Evolutionary conservation across 2,113 vertebrate genomes (phyloP), one percentile per base, ranked within the genome.

Genomic region (Phyllostomus hastatus): DNA sequence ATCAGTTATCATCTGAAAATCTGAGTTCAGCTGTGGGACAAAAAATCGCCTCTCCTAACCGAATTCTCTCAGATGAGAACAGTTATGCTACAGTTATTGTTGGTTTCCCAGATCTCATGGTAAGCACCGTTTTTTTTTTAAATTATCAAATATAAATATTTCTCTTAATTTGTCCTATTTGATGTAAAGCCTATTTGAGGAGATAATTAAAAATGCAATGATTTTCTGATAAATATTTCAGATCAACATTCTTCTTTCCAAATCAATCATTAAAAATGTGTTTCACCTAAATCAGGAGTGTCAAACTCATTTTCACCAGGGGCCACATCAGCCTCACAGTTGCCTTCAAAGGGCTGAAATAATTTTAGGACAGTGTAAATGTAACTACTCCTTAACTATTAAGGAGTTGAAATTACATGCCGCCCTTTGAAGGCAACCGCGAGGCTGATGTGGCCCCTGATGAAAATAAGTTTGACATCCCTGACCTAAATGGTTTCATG

Each of bases 21-120:
- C 99, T 99, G 90, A 99, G 99, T 54, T 98, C 98, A 26, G 99
- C 99, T 78, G 98, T 99, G 93, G 99, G 98, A 96, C 99, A 99
- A 97, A 99, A 99, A 97, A 99, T 99, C 17, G 98, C 97, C 78
- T 99, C 99, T 31, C 99, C 99, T 7, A 99, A 99, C 98, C 99
- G 99, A n/a, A 57, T 99, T 10, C 95, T 99, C 94, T 98, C 99
- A 5, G 99, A 99, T 97, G 95, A 98, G 22, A 96, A 98, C 52
- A 98, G 97, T 97, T 99, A 99, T 9, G 99, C 99, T 17, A 98
- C 97, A 33, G 19, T 99, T 54, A 92, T 99, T 5, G 96, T 99
- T 73, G 99, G 99, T 85, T 99, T 99, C 97, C 99, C 99, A 67
- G 99, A 99, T 97, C 99, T 99, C 52, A 98, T 99, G 99, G 99